Conservation (phyloP, 2,113 vertebrate species). For the Helogale parvula region DNA sequence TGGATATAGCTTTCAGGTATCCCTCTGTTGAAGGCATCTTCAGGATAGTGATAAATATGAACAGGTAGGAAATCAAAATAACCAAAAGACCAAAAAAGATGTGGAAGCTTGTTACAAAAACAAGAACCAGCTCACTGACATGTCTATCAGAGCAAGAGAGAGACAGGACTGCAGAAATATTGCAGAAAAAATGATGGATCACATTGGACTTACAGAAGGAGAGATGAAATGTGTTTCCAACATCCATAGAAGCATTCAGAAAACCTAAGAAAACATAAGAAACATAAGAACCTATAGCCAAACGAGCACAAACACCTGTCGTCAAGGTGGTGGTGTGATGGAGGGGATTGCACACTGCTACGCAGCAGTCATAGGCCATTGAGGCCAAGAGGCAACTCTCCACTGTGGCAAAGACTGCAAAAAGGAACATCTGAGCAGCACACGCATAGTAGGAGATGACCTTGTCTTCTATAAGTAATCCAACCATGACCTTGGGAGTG, state of each 20-base stretch:
- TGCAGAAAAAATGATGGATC: constrained; percentile 67
- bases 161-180: not conserved
- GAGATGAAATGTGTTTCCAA: not conserved
- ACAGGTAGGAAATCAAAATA: not conserved
- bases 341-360: constrained; percentile 45
- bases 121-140: constrained; percentile 37
- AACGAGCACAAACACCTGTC: not conserved
- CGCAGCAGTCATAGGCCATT: not conserved
- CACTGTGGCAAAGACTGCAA: not conserved
- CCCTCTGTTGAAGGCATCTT: not conserved
- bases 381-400: not conserved
- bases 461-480: not conserved
- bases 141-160: constrained; percentile 43
- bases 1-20: not conserved
- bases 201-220: constrained; percentile 38
- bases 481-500: not conserved
- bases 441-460: constrained; percentile 46
- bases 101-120: not conserved
- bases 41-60: not conserved
- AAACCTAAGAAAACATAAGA: not conserved
- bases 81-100: not conserved
- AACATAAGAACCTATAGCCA: not conserved
- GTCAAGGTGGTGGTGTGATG: constrained; percentile 54
- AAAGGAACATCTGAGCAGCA: not conserved
- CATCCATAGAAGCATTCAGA: not conserved